A percentile compares a stretch with the other conserved stretches of the same genome.
Evolutionary conservation across 2,113 vertebrate species (phyloP).

Genomic region (Dromas ardeola): DNA sequence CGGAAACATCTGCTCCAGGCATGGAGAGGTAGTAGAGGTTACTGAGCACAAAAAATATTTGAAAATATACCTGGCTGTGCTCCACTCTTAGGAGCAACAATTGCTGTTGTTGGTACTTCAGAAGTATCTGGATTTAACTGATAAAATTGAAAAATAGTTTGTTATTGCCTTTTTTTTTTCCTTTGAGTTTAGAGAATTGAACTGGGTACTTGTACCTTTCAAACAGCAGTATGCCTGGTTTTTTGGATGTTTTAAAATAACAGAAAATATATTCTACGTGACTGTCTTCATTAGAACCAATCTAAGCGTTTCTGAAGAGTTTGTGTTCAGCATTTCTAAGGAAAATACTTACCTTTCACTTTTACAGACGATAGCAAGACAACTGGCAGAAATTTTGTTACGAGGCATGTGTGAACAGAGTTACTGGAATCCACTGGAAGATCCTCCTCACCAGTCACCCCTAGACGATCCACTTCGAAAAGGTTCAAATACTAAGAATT

Average conservation of each 20-base stretch:
- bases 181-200: background rate
- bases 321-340: background rate
- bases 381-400: conserved; percentile 95
- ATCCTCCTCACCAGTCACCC: conserved; percentile 91
- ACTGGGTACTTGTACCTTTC: background rate
- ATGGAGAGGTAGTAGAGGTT: background rate
- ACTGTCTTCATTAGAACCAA: background rate
- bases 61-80: background rate
- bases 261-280: background rate
- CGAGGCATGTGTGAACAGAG: conserved; percentile 99
- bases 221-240: background rate
- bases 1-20: background rate
- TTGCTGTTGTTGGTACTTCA: background rate
- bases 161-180: background rate
- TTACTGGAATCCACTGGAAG: conserved; percentile 97
- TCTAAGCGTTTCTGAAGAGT: background rate
- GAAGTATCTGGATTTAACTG: background rate
- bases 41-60: background rate
- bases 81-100: background rate
- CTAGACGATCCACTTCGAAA: conserved; percentile 90
- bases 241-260: background rate
- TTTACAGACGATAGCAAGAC: conserved; percentile 93
- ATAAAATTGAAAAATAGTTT: background rate
- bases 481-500: conserved; percentile 85
- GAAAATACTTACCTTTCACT: conserved; percentile 6